Conservation (phyloP, 2,113 vertebrate species). For the Corydoras maculifer region DNA sequence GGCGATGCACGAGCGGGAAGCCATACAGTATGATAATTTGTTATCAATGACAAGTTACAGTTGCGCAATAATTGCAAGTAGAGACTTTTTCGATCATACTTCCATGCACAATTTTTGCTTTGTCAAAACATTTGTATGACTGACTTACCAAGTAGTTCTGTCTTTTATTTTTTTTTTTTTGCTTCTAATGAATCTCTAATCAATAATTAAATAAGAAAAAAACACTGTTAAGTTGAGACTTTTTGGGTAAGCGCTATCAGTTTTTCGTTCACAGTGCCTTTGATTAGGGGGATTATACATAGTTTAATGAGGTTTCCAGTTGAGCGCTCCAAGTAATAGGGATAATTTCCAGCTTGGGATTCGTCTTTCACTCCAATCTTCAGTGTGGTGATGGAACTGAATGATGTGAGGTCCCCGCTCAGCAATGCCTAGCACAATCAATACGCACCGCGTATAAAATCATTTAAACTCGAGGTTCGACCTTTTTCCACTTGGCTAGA, state of each 20-base stretch:
- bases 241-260: constrained; percentile 58
- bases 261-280: constrained; percentile 56
- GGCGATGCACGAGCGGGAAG: constrained; percentile 53
- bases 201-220: constrained; percentile 51
- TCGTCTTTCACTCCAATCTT: constrained; percentile 30
- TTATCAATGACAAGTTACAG: constrained; percentile 2
- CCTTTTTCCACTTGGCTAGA: constrained; percentile 23
- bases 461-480: constrained; percentile 22
- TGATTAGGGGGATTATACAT: constrained; percentile 92
- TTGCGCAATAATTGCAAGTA: constrained; percentile 13
- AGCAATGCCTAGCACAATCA: constrained; percentile 23
- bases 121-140: constrained; percentile 1
- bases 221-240: constrained; percentile 42
- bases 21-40: constrained; percentile 25
- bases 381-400: constrained; percentile 30
- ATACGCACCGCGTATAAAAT: constrained; percentile 11
- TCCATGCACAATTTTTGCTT: neutral
- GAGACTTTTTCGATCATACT: neutral
- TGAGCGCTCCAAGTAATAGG: constrained; percentile 68
- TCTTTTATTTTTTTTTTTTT: too few relatives aligned
- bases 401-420: constrained; percentile 9
- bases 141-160: neutral
- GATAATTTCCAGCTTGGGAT: constrained; percentile 43
- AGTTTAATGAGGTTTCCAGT: constrained; percentile 95
- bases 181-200: constrained; percentile 30